Percentiles rank a stretch among this genome's conserved stretches.
phyloP scores from a whole-genome alignment of 1,140 invertebrate genomes.

The Aphaenogaster rudis region DNA sequence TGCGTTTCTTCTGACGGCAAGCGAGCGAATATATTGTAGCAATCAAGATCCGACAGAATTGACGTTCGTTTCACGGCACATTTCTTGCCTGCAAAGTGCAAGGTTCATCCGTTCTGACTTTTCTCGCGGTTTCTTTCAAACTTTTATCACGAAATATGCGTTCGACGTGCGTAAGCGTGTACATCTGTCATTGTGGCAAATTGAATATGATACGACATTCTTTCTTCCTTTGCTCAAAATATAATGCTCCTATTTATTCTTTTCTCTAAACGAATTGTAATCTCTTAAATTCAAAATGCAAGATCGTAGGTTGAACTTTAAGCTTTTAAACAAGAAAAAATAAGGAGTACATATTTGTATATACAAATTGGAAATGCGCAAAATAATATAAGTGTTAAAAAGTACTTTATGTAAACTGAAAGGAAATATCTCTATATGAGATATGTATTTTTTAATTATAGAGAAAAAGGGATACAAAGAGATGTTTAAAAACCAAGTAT shows the following conservation, averaged over 20 bases:
- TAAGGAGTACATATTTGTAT: not conserved
- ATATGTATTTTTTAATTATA: slow-evolving; percentile 5
- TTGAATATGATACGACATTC: not conserved
- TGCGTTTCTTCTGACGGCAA: slow-evolving; percentile 9
- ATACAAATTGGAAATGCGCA: not conserved
- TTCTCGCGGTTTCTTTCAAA: slow-evolving; percentile 32
- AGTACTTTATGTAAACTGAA: not conserved
- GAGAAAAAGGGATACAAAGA: not conserved
- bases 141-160: not conserved
- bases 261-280: not conserved
- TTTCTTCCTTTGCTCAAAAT: not conserved
- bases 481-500: not conserved
- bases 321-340: not conserved
- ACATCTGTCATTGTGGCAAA: not conserved
- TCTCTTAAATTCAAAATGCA: not conserved
- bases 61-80: slow-evolving; percentile 13
- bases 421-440: not conserved
- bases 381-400: not conserved
- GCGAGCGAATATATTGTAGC: slow-evolving; percentile 16
- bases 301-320: not conserved
- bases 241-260: not conserved
- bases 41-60: slow-evolving; percentile 34
- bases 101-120: slow-evolving; percentile 23
- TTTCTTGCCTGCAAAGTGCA: slow-evolving; percentile 45
- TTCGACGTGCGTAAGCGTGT: not conserved